A percentile compares a stretch with the other conserved stretches of the same genome.
phyloP scores from a whole-genome alignment of 2,888 invertebrate genomes.

The Folsomia manolachei region DNA sequence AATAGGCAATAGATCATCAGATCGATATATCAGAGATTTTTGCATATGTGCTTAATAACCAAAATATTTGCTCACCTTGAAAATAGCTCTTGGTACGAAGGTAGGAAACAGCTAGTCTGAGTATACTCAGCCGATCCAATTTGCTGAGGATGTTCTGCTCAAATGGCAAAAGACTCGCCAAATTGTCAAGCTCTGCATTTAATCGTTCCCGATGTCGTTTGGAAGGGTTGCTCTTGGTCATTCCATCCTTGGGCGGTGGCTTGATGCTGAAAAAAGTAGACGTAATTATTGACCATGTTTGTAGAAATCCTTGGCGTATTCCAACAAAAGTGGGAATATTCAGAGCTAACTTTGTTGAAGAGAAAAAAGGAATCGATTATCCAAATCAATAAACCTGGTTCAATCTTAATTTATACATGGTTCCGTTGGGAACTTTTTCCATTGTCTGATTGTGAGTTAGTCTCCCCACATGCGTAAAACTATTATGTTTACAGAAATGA shows the following conservation, averaged over 20 bases:
- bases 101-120: conserved; percentile 96
- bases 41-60: background rate
- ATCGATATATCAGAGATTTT: too few species aligned
- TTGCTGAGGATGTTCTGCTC: conserved; percentile 98
- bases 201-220: conserved; percentile 96
- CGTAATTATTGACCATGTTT: background rate
- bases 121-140: conserved; percentile 94
- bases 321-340: too few species aligned
- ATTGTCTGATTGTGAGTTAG: too few species aligned
- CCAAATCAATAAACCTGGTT: background rate
- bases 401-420: background rate
- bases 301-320: background rate
- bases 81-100: conserved; percentile 99
- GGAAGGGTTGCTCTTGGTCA: conserved; percentile 95
- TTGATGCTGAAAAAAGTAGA: conserved; percentile 72
- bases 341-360: too few species aligned
- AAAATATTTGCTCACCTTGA: conserved; percentile 72
- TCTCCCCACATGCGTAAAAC: too few species aligned
- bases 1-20: too few species aligned
- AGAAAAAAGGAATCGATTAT: background rate
- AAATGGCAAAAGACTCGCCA: conserved; percentile 91
- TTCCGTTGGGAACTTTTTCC: too few species aligned
- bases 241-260: conserved; percentile 90
- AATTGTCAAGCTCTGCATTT: conserved; percentile 95
- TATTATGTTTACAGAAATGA: too few species aligned